Base-by-base conservation (phyloP, 1,140 invertebrate genomes). In the Scaptomyza montana region DNA sequence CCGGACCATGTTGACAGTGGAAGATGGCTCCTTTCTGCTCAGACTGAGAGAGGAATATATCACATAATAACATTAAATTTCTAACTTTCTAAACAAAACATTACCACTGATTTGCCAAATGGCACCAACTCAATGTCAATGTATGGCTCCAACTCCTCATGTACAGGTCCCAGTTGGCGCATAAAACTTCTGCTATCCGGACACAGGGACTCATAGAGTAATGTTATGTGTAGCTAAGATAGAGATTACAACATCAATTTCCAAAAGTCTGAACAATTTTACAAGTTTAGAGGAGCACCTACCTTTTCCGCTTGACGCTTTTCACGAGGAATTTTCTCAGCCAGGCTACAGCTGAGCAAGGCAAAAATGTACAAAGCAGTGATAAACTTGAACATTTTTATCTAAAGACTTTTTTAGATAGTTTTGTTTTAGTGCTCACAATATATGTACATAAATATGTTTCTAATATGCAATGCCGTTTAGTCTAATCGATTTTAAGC, bases 201-300 rank as follows among this genome's bases (percentile, higher is more conserved):
- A 86, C 97, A 98, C 0, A 97, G 90, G 8, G 94, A 94, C 92
- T 98, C 97, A 81, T 97, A 98, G 75, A 96, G 96, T 51, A 97
- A 60, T 0, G 84, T 80, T 16, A 92, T 78, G 41, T 92, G 80
- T 7, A 92, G 68, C 90, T 92, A 36, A 6, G 9, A 57, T 3
- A 46, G 54, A 1, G 2, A 39, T 2, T 8, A 9, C 33, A 3
- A 4, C 7, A 25, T 33, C 3, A 9, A 16, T 8, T 10, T 3
- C n/a, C 3, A 6, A 13, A 25, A 39, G n/a, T 46, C 8, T 30
- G 4, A 30, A 36, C 13, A 50, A 3, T 57, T 5, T 25, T 10
- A 5, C 19, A 5, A 3, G 10, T 19, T 0, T 5, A 16, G 16
- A n/a, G n/a, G n/a, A n/a, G n/a, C n/a, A n/a, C n/a, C n/a, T 2